Evolutionary conservation across 2,113 vertebrate genomes (phyloP), one percentile per base, ranked within the genome.

Genomic region (Myrmecophaga tridactyla): DNA sequence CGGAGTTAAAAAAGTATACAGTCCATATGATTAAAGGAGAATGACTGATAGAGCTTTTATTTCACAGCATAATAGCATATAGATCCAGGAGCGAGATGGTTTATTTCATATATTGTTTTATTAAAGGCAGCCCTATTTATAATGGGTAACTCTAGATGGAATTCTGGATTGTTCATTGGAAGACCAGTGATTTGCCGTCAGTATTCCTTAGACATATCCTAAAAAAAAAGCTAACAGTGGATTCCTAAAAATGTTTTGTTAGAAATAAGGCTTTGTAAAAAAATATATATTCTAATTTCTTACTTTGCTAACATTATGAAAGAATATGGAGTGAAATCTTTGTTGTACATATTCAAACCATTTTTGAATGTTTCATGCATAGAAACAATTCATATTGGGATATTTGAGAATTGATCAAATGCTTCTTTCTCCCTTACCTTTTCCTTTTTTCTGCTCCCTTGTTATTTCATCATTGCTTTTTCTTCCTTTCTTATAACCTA

Each of bases 141-240:
- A 69, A 72, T 13, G 39, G 17, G 21, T 87, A 58, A 85, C 12
- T 65, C 29, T 62, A 65, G 48, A 60, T 88, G 11, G 39, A 96
- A 78, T 77, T 95, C 25, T 63, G 70, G 69, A 86, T 86, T 91
- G 11, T 80, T 97, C 27, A 75, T 85, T 90, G 46, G 53, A 70
- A 69, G 84, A 85, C 43, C 39, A 86, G 27, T 78, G 15, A 73
- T 53, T 34, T 29, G 14, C 39, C 60, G 31, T 91, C 34, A 70
- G 14, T 85, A 27, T 12, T 89, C n/a, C 86, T 86, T 70, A 83
- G 9, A 78, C 15, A 58, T 62, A 43, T 63, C n/a, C 72, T 91
- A 88, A 88, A 73, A 65, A n/a, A 94, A 90, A 94, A 80, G 11
- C 56, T 91, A 56, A n/a, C n/a, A 73, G 4, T 88, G n/a, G 21